phyloP scores from a whole-genome alignment of 2,888 invertebrate species.

The Eupelmus urozonus region DNA sequence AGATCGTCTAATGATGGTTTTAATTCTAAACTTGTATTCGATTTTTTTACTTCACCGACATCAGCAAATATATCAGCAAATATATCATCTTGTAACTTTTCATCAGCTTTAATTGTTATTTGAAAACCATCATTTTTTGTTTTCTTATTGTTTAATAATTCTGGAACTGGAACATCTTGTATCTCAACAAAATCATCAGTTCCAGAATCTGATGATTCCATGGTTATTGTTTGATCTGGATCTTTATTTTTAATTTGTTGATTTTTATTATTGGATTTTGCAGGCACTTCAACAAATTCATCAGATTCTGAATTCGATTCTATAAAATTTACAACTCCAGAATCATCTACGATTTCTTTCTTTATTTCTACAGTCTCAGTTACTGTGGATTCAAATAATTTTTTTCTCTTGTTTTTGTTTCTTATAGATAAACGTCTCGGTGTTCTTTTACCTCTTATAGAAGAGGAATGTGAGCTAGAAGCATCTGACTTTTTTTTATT shows the following conservation, averaged over 20 bases:
- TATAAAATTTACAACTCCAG: conserved; percentile 12
- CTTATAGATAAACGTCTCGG: conserved; percentile 3
- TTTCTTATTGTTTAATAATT: conserved; percentile 35
- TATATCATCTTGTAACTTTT: conserved; percentile 80
- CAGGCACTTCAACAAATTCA: conserved; percentile 77
- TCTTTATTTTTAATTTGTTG: conserved; percentile 4
- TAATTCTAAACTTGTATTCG: background rate
- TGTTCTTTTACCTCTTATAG: conserved; percentile 43
- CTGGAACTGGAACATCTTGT: conserved; percentile 67
- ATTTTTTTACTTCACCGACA: conserved; percentile 1
- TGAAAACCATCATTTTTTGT: conserved; percentile 66
- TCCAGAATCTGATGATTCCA: conserved; percentile 64
- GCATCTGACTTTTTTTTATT: conserved; percentile 57
- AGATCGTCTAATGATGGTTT: background rate
- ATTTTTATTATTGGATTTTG: conserved; percentile 49
- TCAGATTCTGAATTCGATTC: conserved; percentile 65
- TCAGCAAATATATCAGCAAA: conserved; percentile 85
- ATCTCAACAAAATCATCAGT: conserved; percentile 78
- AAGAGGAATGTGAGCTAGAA: conserved; percentile 37
- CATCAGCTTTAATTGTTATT: conserved; percentile 75
- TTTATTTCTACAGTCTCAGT: conserved; percentile 27
- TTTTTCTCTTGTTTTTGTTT: conserved; percentile 46
- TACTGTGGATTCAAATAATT: conserved; percentile 6
- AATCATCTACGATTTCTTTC: conserved; percentile 14
- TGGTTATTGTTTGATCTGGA: conserved; percentile 28